These are phyloP conservation scores for Nudaria mundana DNA, from an alignment of 2,888 invertebrate genomes.

Conservation along the genomic window DNA sequence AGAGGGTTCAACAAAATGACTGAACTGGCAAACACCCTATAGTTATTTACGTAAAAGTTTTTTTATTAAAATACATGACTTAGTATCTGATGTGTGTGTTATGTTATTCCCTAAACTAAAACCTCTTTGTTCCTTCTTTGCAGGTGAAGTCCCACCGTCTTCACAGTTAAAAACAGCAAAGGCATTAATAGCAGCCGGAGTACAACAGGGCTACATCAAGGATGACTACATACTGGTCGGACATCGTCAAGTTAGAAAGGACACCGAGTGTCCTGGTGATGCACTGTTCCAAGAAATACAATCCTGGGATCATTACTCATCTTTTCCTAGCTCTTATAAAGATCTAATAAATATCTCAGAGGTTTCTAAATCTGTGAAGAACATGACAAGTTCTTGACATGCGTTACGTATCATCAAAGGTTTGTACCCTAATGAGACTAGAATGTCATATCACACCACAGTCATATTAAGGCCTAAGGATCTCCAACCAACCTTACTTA, in stretches of 20 bases:
- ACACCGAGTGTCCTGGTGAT: constrained; percentile 85
- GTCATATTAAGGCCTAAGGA: no score
- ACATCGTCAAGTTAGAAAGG: constrained; percentile 51
- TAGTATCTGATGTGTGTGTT: no score
- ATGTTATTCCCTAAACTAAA: no score
- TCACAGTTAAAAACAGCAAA: constrained; percentile 81
- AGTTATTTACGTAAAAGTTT: no score
- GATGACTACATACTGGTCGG: constrained; percentile 39
- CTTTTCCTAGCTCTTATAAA: constrained; percentile 36
- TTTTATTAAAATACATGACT: no score
- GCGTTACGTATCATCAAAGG: no score
- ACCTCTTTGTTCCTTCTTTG: no score
- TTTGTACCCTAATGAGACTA: no score
- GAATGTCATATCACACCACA: no score
- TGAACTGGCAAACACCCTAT: no score
- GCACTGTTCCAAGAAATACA: constrained; percentile 81
- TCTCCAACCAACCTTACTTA: no score
- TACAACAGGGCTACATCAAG: constrained; percentile 81
- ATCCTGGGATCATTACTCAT: constrained; percentile 79
- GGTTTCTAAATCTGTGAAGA: constrained; percentile 16
- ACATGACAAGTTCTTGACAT: background rate
- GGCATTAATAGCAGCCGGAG: constrained; percentile 82
- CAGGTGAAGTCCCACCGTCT: constrained; percentile 81
- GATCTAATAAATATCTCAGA: constrained; percentile 29
- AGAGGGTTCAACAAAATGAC: no score